Conservation (phyloP, 2,888 invertebrate genomes). For the Agonum fuliginosum region DNA sequence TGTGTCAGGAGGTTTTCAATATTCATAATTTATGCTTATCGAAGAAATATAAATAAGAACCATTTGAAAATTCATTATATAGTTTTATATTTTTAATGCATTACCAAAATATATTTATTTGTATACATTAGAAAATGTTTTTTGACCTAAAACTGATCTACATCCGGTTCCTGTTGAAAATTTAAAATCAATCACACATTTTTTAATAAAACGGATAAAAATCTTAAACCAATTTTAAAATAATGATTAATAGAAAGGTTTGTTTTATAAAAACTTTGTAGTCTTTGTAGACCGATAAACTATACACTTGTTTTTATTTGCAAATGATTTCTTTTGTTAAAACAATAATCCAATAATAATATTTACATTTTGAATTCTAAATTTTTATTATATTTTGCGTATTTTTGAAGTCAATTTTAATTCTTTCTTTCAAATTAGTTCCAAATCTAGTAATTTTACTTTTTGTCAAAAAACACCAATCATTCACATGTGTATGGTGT, state of each 20-base stretch:
- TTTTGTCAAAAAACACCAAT: slow-evolving; percentile 29
- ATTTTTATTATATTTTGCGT: not conserved
- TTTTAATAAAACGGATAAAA: not conserved
- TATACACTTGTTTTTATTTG: too few species aligned
- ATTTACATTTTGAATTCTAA: not conserved
- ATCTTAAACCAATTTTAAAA: too few species aligned
- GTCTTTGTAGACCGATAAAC: too few species aligned
- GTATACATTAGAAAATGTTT: not conserved
- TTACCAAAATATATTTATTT: not conserved
- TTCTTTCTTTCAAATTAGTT: not conserved
- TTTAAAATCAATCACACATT: not conserved
- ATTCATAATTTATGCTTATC: slow-evolving; percentile 39
- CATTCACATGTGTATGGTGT: slow-evolving; percentile 54
- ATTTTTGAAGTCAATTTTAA: not conserved
- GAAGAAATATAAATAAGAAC: not conserved
- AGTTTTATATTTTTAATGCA: not conserved
- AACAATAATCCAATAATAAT: too few species aligned
- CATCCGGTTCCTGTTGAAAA: slow-evolving; percentile 10
- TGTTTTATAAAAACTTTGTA: too few species aligned
- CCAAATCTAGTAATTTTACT: slow-evolving; percentile 51
- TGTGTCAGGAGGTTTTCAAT: slow-evolving; percentile 37
- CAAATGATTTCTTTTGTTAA: not conserved
- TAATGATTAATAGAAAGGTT: not conserved
- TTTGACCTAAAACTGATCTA: not conserved
- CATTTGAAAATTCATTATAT: not conserved